Evolutionary conservation across 2,888 invertebrate species (phyloP).

Genomic region (Hydriomena furcata): DNA sequence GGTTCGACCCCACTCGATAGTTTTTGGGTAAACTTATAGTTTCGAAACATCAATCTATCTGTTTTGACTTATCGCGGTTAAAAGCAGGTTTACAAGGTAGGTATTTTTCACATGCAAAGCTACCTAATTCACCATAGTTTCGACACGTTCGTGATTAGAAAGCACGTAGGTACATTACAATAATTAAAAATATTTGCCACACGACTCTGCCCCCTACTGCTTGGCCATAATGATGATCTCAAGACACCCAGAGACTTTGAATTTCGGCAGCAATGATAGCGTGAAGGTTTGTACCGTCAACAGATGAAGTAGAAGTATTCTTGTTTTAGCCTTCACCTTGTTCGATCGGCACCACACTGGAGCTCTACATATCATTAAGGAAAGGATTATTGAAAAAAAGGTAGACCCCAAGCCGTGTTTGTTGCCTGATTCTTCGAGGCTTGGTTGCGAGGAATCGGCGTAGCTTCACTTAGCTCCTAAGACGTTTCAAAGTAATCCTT

Average conservation of each 20-base stretch:
- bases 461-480: no score
- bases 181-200: conserved; percentile 68
- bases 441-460: no score
- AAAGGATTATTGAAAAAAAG: no score
- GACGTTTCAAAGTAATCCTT: no score
- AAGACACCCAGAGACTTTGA: conserved; percentile 48
- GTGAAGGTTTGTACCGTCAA: conserved; percentile 45
- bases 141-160: conserved; percentile 66
- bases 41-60: no score
- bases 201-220: conserved; percentile 58
- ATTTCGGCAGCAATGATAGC: conserved; percentile 53
- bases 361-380: no score
- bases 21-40: no score
- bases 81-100: not conserved
- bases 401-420: no score
- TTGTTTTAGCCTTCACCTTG: no score
- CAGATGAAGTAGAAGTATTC: conserved; percentile 27
- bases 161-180: conserved; percentile 56
- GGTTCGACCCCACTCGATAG: no score
- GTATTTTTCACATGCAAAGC: conserved; percentile 20
- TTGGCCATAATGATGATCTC: conserved; percentile 45
- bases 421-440: no score
- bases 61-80: not conserved
- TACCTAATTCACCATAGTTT: conserved; percentile 33
- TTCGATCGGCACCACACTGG: no score